Percentiles rank a stretch among this genome's conserved stretches.
phyloP scores from a whole-genome alignment of 2,888 invertebrate species.

The Aelia acuminata region DNA sequence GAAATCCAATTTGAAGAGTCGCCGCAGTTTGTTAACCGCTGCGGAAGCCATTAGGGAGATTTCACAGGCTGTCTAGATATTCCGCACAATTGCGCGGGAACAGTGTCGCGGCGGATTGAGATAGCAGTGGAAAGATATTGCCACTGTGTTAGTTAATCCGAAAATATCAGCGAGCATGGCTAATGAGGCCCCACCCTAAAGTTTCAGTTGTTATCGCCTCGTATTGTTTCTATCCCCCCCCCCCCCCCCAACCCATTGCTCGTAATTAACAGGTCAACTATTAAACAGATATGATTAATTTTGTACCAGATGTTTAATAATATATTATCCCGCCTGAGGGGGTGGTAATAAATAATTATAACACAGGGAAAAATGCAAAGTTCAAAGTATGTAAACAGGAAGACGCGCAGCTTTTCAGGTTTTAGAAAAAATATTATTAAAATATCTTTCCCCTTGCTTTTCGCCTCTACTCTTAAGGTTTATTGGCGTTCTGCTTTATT shows the following conservation, averaged over 20 bases:
- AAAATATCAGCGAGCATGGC: slow-evolving; percentile 20
- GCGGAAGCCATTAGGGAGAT: slow-evolving; percentile 38
- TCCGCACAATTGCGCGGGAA: slow-evolving; percentile 18
- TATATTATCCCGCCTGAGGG: neutral
- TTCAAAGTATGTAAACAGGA: too few species aligned
- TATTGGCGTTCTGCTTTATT: too few species aligned
- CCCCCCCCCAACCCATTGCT: too few species aligned
- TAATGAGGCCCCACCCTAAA: slow-evolving; percentile 5
- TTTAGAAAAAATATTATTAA: too few species aligned
- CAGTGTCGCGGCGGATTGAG: slow-evolving; percentile 36
- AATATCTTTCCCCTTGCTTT: too few species aligned
- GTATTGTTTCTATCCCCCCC: neutral
- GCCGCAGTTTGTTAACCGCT: slow-evolving; percentile 23
- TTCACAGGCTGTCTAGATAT: slow-evolving; percentile 46
- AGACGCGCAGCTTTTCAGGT: too few species aligned
- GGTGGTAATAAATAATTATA: neutral
- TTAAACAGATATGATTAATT: slow-evolving; percentile 28
- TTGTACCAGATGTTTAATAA: neutral
- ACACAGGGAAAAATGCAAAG: too few species aligned
- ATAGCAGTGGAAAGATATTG: slow-evolving; percentile 21
- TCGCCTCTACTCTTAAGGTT: too few species aligned
- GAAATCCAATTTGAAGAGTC: slow-evolving; percentile 18
- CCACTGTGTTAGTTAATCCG: slow-evolving; percentile 37
- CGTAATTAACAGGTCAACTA: slow-evolving; percentile 8
- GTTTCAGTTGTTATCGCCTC: slow-evolving; percentile 6